These are phyloP conservation scores for Ursus arctos DNA, from an alignment of 2,113 vertebrate species.

Conservation along the genomic window DNA sequence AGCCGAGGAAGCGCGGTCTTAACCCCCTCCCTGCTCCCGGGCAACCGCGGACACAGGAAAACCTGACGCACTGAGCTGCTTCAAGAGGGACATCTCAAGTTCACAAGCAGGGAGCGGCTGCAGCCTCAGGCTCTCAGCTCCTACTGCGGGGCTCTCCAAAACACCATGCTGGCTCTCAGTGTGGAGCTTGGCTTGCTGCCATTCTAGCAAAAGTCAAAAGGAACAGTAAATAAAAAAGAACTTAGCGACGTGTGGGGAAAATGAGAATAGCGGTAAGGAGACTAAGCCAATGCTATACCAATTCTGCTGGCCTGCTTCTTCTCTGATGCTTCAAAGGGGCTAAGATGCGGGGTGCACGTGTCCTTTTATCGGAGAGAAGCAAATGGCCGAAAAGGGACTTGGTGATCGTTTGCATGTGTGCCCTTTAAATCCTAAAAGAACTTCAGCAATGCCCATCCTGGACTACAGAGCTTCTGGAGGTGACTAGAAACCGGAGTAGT, in stretches of 20 bases:
- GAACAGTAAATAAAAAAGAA: neutral
- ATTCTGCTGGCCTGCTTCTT: neutral
- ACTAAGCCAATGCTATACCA: neutral
- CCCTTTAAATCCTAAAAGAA: neutral
- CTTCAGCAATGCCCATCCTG: neutral
- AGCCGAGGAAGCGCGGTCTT: fast-evolving
- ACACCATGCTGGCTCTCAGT: neutral
- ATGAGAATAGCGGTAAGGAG: neutral
- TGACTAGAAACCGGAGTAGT: neutral
- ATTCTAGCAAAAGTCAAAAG: neutral
- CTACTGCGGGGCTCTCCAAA: neutral
- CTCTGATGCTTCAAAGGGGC: neutral
- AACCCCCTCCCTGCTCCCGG: neutral
- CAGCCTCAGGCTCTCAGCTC: too few species aligned
- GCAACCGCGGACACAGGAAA: neutral
- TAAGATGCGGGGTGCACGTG: neutral
- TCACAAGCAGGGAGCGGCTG: fast-evolving
- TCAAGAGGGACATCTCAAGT: too few species aligned
- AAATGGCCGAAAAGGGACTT: neutral
- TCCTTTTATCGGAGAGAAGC: neutral
- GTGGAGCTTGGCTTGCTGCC: neutral
- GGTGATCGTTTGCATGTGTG: neutral
- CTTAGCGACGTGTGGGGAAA: neutral
- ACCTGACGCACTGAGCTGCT: neutral
- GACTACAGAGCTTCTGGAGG: neutral